phyloP scores from a whole-genome alignment of 92 coral and sea anemone genomes.

The Bergia sp. region DNA sequence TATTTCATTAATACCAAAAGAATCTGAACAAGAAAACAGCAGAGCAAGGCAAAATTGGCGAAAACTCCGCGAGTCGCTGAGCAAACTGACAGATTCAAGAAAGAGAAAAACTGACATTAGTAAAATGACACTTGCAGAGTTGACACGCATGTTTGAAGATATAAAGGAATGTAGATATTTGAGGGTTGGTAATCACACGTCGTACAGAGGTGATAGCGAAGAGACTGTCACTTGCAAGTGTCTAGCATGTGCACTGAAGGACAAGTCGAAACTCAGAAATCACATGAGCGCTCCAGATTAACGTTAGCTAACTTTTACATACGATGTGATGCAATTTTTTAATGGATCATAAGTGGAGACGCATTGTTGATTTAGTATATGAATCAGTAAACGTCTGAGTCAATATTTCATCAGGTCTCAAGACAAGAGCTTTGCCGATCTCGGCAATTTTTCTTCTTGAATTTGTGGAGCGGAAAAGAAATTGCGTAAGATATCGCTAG shows the following conservation, averaged over 20 bases:
- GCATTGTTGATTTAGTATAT: background rate
- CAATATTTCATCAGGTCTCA: background rate
- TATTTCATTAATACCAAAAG: constrained; percentile 51
- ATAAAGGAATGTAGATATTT: constrained; percentile 85
- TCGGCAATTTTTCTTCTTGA: too few species aligned
- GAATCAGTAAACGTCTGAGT: background rate
- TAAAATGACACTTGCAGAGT: constrained; percentile 75
- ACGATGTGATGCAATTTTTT: background rate
- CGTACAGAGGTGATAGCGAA: constrained; percentile 63
- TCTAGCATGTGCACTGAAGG: constrained; percentile 73
- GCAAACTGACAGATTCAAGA: constrained; percentile 42
- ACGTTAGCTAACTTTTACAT: background rate
- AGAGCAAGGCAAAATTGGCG: constrained; percentile 68
- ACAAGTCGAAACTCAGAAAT: constrained; percentile 72
- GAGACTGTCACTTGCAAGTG: constrained; percentile 67
- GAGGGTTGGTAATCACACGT: constrained; percentile 75
- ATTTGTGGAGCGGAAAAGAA: too few species aligned
- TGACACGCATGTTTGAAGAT: constrained; percentile 77
- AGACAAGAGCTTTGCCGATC: background rate
- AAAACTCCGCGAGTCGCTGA: constrained; percentile 71
- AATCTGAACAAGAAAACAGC: constrained; percentile 60
- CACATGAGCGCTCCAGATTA: constrained; percentile 77
- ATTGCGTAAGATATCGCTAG: too few species aligned
- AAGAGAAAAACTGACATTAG: constrained; percentile 67
- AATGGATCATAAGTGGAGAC: background rate